Conservation (phyloP, 2,113 vertebrate genomes). For the Lethenteron reissneri region DNA sequence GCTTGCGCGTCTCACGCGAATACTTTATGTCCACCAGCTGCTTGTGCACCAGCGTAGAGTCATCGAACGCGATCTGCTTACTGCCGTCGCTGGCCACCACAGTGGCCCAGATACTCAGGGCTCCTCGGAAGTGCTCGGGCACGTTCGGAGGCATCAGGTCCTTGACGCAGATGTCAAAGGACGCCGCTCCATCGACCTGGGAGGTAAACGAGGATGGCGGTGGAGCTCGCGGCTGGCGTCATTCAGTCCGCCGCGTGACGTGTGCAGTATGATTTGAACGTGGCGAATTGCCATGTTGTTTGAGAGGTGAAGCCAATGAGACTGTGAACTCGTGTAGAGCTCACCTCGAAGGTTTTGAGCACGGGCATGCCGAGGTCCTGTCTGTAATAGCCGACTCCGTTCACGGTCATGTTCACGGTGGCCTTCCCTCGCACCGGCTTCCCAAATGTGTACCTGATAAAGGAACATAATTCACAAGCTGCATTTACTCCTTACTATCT, state of each 20-base stretch:
- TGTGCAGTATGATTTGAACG: too few species aligned
- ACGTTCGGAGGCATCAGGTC: conserved; percentile 68
- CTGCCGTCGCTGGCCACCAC: conserved; percentile 48
- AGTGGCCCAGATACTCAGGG: conserved; percentile 53
- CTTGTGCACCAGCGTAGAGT: conserved; percentile 58
- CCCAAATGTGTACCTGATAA: conserved; percentile 57
- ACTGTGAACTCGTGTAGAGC: conserved; percentile 10
- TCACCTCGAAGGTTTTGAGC: conserved; percentile 52
- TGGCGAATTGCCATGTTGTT: too few species aligned
- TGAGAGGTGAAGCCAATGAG: too few species aligned
- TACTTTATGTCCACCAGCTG: conserved; percentile 74
- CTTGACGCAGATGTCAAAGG: conserved; percentile 54
- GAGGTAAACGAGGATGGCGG: neutral
- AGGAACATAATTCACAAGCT: conserved; percentile 6
- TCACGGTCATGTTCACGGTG: conserved; percentile 63
- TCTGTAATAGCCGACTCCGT: conserved; percentile 67
- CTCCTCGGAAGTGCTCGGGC: conserved; percentile 62
- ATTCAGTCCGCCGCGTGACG: too few species aligned
- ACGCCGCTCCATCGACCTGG: conserved; percentile 48
- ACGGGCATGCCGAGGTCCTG: conserved; percentile 62
- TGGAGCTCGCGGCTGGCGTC: too few species aligned
- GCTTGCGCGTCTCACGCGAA: conserved; percentile 60
- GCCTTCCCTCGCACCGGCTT: conserved; percentile 56
- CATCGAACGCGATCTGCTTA: conserved; percentile 53
- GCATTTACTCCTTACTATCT: too few species aligned